Base-by-base conservation (phyloP, 2,888 invertebrate species). In the Scaptomyza caliginosa region DNA sequence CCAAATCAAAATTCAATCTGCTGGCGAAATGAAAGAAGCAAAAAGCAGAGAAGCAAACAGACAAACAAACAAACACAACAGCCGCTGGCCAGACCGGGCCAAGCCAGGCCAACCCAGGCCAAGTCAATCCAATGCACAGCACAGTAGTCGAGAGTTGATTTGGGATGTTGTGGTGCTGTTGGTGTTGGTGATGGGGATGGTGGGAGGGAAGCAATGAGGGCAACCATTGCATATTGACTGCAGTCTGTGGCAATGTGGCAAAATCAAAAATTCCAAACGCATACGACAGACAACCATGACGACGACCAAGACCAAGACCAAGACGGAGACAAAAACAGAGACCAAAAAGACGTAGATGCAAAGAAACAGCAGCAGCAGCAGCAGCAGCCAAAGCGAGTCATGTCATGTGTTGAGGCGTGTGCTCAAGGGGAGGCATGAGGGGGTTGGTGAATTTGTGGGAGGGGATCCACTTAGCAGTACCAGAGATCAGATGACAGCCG, bases 1-100 rank as follows among this genome's bases (percentile, higher is more conserved):
- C 83, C 87, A 88, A 88, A 86, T 88, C 87, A 88, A 87, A 88
- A 88, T 85, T 87, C 87, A 86, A 87, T 86, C 83, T 83, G 78
- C 78, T 79, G 77, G 68, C 77, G 49, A 63, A 65, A 71, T 67
- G 74, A 77, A 58, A 74, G 72, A 67, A 67, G 49, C 36, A 52
- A 54, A 62, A 16, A 13, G 8, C 8, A 34, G 45, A 66, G 45
- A 55, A 56, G 56, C 71, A 79, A 66, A 63, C 65, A 67, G 46
- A 55, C 49, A 42, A 30, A 67, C 40, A 50, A 19, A 45, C 40
- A 52, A 42, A 42, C 21, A 38, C 19, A 38, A 13, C 52, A 43
- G 38, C 43, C 38, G 54, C 62, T 62, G 64, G 51, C 58, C 75
- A 43, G 43, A 16, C 43, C 16, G n/a, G 28, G 1, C 4, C n/a